Evolutionary conservation across 2,888 invertebrate species (phyloP).

Genomic region (Osmoderma eremita): DNA sequence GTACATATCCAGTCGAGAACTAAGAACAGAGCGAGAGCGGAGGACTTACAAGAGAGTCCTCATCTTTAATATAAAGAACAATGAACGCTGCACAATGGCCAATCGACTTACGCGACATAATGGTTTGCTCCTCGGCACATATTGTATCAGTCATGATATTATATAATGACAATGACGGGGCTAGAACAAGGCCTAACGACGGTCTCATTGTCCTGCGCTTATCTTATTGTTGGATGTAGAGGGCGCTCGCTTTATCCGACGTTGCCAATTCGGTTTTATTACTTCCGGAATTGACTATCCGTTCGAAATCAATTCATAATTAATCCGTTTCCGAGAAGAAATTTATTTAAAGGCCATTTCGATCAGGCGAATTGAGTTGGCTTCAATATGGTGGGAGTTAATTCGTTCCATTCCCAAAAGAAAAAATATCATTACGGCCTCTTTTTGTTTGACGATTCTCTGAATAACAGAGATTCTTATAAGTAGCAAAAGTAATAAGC

Average conservation of each 20-base stretch:
- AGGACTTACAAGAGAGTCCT: conserved; percentile 44
- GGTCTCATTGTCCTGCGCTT: conserved; percentile 54
- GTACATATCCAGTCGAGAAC: neutral
- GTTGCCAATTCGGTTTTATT: conserved; percentile 55
- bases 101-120: conserved; percentile 64
- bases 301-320: conserved; percentile 58
- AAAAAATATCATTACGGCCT: too few species aligned
- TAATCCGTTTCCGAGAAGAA: conserved; percentile 53
- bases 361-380: neutral
- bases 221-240: conserved; percentile 54
- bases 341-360: conserved; percentile 28
- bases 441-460: too few species aligned
- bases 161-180: conserved; percentile 62
- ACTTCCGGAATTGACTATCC: conserved; percentile 57
- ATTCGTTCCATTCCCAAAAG: too few species aligned
- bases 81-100: conserved; percentile 61
- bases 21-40: conserved; percentile 7
- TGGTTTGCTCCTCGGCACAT: conserved; percentile 60
- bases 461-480: too few species aligned
- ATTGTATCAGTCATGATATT: conserved; percentile 64
- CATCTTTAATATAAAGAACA: conserved; percentile 62
- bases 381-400: too few species aligned
- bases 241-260: conserved; percentile 52
- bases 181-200: conserved; percentile 60
- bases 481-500: too few species aligned